Evolutionary conservation across 2,113 vertebrate genomes (phyloP).

Genomic region (Lynx canadensis): DNA sequence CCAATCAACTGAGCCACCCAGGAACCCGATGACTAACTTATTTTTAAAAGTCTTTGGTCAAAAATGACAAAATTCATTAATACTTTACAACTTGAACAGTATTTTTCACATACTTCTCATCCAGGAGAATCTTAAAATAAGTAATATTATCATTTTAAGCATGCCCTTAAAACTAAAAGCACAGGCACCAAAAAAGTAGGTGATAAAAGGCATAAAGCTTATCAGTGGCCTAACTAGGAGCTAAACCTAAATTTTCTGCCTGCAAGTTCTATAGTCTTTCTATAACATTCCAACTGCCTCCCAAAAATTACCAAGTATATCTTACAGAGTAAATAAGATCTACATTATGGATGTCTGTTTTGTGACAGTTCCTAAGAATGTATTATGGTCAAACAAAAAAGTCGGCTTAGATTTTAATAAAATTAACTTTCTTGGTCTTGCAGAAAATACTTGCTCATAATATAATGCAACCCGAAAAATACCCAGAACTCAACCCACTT

Average conservation of each 20-base stretch:
- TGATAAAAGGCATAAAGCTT: not conserved
- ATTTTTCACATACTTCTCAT: constrained; percentile 11
- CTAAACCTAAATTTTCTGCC: constrained; percentile 22
- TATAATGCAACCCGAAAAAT: not conserved
- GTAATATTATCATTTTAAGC: not conserved
- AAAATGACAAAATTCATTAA: constrained; percentile 35
- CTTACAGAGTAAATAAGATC: constrained; percentile 2
- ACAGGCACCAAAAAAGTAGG: not conserved
- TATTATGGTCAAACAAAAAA: not conserved
- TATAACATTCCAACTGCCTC: not conserved
- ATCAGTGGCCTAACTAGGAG: not conserved
- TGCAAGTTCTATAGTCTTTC: constrained; percentile 18
- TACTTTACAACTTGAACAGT: not conserved
- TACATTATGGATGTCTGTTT: not conserved
- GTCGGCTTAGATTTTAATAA: constrained; percentile 27
- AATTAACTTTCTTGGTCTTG: not conserved
- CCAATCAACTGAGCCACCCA: too few species aligned
- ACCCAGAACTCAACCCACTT: not conserved
- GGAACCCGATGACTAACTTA: too few species aligned
- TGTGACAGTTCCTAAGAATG: constrained; percentile 19
- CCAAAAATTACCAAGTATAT: not conserved
- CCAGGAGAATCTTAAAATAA: constrained; percentile 36
- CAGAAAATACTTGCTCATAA: not conserved
- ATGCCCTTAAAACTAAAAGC: constrained; percentile 50
- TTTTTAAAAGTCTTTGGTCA: not conserved